Conservation (phyloP, 2,888 invertebrate genomes). For the Meta bourneti region DNA sequence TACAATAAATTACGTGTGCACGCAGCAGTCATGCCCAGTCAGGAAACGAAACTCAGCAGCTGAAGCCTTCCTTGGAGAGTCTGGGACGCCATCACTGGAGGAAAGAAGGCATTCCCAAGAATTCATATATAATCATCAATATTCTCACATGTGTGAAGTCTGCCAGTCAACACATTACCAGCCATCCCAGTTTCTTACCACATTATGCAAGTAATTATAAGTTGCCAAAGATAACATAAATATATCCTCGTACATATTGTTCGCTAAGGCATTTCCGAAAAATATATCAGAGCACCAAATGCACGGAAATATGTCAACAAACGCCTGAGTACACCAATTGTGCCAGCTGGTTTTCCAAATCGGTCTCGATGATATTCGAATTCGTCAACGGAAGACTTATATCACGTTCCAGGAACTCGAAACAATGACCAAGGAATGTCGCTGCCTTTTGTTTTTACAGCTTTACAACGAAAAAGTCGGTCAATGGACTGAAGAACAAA, state of each 20-base stretch:
- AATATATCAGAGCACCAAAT: not conserved
- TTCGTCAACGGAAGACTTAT: constrained; percentile 4
- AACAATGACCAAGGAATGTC: constrained; percentile 44
- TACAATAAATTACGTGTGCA: too few species aligned
- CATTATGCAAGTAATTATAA: too few species aligned
- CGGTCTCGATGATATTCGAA: not conserved
- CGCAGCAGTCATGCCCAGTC: too few species aligned
- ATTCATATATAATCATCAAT: not conserved
- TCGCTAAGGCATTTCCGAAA: not conserved
- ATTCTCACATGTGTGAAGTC: too few species aligned
- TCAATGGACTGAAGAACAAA: constrained; percentile 45
- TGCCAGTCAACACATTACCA: too few species aligned
- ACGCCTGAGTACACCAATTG: constrained; percentile 19
- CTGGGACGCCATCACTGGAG: too few species aligned
- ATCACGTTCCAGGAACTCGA: constrained; percentile 50
- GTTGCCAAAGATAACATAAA: too few species aligned
- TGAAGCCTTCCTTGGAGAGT: too few species aligned
- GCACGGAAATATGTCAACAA: not conserved
- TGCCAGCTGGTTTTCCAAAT: constrained; percentile 19
- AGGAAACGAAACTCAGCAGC: too few species aligned
- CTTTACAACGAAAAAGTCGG: constrained; percentile 29
- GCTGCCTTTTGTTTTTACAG: constrained; percentile 44
- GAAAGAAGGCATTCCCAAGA: too few species aligned
- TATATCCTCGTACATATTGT: not conserved
- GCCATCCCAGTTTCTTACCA: too few species aligned